phyloP scores from a whole-genome alignment of 2,797 vertebrate genomes.

The Linurgus olivaceus region DNA sequence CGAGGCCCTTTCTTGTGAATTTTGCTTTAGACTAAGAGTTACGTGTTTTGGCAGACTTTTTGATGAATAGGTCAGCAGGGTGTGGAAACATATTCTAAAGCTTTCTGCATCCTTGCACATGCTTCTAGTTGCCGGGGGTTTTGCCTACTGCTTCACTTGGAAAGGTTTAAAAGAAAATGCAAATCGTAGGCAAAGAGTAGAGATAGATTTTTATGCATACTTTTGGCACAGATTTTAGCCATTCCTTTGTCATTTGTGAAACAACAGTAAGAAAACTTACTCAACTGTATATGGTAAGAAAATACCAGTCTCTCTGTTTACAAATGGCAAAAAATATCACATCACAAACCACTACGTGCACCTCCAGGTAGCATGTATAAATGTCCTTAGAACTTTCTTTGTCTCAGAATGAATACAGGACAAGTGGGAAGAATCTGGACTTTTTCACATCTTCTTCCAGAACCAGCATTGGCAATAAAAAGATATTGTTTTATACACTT shows the following conservation, averaged over 20 bases:
- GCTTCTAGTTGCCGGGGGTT: background rate
- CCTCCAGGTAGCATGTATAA: background rate
- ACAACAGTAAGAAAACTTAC: background rate
- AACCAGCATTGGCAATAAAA: background rate
- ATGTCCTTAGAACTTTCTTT: background rate
- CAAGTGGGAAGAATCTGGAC: background rate
- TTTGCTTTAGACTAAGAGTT: background rate
- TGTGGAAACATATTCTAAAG: conserved; percentile 60
- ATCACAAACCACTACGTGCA: background rate
- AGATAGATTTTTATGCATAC: background rate
- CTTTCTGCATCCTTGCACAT: conserved; percentile 60
- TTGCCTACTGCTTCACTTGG: conserved; percentile 33
- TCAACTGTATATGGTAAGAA: background rate
- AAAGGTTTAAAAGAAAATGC: conserved; percentile 53
- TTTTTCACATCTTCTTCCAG: conserved; percentile 23
- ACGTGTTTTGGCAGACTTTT: conserved; percentile 32
- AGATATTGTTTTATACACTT: background rate
- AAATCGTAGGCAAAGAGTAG: conserved; percentile 8
- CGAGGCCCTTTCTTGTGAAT: background rate
- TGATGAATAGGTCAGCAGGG: conserved; percentile 63
- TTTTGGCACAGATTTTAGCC: background rate
- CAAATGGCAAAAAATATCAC: background rate
- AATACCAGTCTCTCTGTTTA: background rate
- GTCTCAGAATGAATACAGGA: background rate
- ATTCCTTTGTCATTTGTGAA: background rate